These are phyloP conservation scores for Protosalanx chinensis DNA, from an alignment of 2,797 vertebrate genomes.

Conservation along the genomic window DNA sequence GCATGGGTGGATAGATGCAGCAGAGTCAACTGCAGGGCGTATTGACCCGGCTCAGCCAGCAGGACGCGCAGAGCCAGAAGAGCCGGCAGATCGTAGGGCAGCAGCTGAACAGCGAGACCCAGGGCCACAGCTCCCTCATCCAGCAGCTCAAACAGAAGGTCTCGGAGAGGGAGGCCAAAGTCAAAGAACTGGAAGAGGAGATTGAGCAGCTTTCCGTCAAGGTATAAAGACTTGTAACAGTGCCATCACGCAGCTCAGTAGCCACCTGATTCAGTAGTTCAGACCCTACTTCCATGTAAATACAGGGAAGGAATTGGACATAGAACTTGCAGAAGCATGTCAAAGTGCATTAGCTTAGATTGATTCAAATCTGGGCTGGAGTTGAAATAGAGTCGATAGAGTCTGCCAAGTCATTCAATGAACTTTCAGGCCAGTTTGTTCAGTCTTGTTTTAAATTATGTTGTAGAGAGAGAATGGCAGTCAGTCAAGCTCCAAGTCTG, in stretches of 20 bases:
- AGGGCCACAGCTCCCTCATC: conserved; percentile 64
- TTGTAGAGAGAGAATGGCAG: conserved; percentile 47
- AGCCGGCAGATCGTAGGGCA: conserved; percentile 49
- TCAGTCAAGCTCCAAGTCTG: conserved; percentile 28
- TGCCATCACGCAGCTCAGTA: background rate
- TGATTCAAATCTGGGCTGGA: background rate
- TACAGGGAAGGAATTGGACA: background rate
- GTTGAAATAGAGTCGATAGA: background rate
- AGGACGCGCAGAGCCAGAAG: conserved; percentile 58
- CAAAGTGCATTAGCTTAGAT: background rate
- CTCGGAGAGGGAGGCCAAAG: conserved; percentile 74
- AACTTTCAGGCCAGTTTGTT: background rate
- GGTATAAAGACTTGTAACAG: conserved; percentile 58
- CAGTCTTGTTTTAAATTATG: conserved; percentile 5
- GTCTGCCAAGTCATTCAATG: conserved; percentile 4
- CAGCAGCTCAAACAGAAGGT: conserved; percentile 73
- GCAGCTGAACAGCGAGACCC: conserved; percentile 58
- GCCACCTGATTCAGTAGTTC: background rate
- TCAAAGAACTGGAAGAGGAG: conserved; percentile 76
- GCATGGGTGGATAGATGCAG: conserved; percentile 68
- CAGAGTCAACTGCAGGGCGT: conserved; percentile 83
- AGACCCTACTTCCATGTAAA: background rate
- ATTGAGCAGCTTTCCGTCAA: conserved; percentile 61
- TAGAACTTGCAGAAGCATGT: background rate
- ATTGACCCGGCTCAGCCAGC: conserved; percentile 72